Evolutionary conservation across 2,113 vertebrate genomes (phyloP).

Genomic region (Perccottus glenii): DNA sequence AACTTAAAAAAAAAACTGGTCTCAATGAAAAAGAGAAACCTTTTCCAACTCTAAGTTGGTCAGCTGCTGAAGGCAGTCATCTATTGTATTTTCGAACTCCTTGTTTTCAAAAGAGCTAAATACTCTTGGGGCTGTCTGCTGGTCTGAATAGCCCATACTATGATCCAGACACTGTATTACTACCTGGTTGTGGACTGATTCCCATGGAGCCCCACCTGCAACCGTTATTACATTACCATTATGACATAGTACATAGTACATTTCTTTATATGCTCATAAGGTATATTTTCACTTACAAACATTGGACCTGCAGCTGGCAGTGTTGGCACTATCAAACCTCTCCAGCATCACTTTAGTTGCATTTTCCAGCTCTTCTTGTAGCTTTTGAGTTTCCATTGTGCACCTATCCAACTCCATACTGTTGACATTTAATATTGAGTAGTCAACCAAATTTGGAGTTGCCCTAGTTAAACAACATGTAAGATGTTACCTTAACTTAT

Average conservation of each 20-base stretch:
- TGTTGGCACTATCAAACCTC: slow-evolving; percentile 39
- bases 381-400: slow-evolving; percentile 66
- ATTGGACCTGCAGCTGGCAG: slow-evolving; percentile 19
- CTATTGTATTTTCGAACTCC: slow-evolving; percentile 59
- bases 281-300: slow-evolving; percentile 12
- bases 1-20: no score
- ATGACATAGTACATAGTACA: no score
- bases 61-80: slow-evolving; percentile 70
- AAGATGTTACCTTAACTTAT: slow-evolving; percentile 52
- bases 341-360: slow-evolving; percentile 63
- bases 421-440: slow-evolving; percentile 6
- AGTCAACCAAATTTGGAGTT: background rate
- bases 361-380: slow-evolving; percentile 71
- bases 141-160: slow-evolving; percentile 35
- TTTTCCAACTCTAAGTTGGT: slow-evolving; percentile 70
- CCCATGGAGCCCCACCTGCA: slow-evolving; percentile 38
- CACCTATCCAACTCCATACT: slow-evolving; percentile 67
- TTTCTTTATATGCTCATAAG: no score
- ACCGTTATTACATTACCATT: slow-evolving; percentile 26
- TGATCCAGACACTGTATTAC: slow-evolving; percentile 32
- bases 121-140: slow-evolving; percentile 20
- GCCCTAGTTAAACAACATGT: background rate
- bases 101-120: slow-evolving; percentile 50
- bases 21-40: slow-evolving; percentile 58
- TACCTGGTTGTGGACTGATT: slow-evolving; percentile 25